phyloP scores from a whole-genome alignment of 2,888 invertebrate genomes.

The Lampropteryx suffumata region DNA sequence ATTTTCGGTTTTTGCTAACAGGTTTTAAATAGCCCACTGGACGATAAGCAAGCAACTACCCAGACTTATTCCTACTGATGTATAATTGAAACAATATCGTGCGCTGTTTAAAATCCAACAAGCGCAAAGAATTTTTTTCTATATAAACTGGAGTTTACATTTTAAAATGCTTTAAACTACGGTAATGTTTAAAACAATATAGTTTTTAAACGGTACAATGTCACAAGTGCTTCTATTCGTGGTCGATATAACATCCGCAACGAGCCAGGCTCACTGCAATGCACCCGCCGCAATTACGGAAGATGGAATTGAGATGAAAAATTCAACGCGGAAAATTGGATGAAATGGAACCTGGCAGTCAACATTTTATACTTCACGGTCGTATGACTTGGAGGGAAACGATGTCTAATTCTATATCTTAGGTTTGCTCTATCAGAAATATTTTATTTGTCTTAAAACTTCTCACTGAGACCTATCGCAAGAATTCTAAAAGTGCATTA shows the following conservation, averaged over 20 bases:
- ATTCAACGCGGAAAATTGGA: constrained; percentile 24
- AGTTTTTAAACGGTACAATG: constrained; percentile 16
- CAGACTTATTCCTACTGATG: background rate
- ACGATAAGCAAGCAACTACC: constrained; percentile 9
- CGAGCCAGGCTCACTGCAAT: constrained; percentile 16
- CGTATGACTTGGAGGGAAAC: constrained; percentile 1
- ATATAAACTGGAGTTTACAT: constrained; percentile 8
- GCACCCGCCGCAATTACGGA: constrained; percentile 24
- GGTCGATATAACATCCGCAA: constrained; percentile 24
- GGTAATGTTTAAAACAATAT: constrained; percentile 15
- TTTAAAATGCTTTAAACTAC: constrained; percentile 13
- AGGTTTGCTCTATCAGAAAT: no score
- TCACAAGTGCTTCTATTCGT: constrained; percentile 15
- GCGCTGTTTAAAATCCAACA: constrained; percentile 2
- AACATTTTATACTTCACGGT: constrained; percentile 13
- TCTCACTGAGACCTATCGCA: no score
- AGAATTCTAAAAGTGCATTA: no score
- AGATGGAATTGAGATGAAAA: constrained; percentile 26
- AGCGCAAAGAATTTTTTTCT: background rate
- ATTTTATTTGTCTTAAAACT: no score
- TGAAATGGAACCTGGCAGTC: constrained; percentile 14
- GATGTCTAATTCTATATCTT: background rate
- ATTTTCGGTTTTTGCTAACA: constrained; percentile 10
- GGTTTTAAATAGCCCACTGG: constrained; percentile 2
- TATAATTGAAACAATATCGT: background rate